Evolutionary conservation across 2,113 vertebrate species (phyloP).

Genomic region (Pterocles burchelli): DNA sequence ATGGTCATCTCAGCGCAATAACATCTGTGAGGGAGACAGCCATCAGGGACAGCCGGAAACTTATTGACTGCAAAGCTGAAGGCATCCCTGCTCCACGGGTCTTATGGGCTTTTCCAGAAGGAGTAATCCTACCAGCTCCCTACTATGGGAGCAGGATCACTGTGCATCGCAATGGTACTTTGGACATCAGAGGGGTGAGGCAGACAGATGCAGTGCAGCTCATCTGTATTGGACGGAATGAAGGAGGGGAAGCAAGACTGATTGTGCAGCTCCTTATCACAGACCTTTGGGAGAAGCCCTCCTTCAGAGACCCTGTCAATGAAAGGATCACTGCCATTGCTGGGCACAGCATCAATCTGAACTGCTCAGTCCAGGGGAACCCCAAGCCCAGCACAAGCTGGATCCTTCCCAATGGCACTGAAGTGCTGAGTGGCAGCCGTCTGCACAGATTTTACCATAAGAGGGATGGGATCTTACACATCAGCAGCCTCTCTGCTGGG

Average conservation of each 20-base stretch:
- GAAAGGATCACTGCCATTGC: constrained; percentile 78
- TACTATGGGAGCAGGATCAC: constrained; percentile 84
- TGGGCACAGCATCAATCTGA: constrained; percentile 83
- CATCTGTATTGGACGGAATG: constrained; percentile 84
- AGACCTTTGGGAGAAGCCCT: constrained; percentile 70
- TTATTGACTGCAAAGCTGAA: constrained; percentile 82
- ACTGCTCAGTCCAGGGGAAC: constrained; percentile 81
- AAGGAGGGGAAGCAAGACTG: constrained; percentile 86
- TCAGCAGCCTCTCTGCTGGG: constrained; percentile 75
- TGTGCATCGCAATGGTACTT: constrained; percentile 88
- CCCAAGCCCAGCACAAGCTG: constrained; percentile 76
- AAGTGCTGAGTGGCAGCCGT: constrained; percentile 73
- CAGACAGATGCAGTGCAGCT: constrained; percentile 80
- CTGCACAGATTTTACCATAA: constrained; percentile 81
- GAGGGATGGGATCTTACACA: constrained; percentile 81
- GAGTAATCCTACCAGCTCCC: constrained; percentile 85
- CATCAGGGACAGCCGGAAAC: constrained; percentile 69
- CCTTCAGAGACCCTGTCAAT: constrained; percentile 65
- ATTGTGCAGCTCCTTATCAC: constrained; percentile 80
- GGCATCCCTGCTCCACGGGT: constrained; percentile 81
- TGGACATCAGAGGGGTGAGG: constrained; percentile 83
- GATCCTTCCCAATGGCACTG: constrained; percentile 86
- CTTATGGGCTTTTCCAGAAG: constrained; percentile 90
- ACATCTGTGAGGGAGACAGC: constrained; percentile 73
- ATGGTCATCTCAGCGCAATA: constrained; percentile 68